Percentiles rank a stretch among this genome's conserved stretches.
These are phyloP conservation scores for Buphagus erythrorhynchus DNA, from an alignment of 2,797 vertebrate genomes.

Conservation along the genomic window DNA sequence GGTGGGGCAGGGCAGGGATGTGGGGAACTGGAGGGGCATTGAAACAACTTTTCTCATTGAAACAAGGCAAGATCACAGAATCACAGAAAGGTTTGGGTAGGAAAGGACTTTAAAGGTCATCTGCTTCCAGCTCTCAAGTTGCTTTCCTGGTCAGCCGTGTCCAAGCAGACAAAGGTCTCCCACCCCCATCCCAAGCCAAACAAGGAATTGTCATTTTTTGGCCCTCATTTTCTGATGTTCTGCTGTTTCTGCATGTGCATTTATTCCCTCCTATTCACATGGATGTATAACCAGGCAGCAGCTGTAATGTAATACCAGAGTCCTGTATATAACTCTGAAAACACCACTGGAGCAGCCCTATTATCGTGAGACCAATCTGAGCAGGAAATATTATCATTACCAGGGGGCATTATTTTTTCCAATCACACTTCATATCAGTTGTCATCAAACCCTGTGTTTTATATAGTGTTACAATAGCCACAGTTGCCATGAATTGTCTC, in stretches of 20 bases:
- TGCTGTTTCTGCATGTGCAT: not conserved
- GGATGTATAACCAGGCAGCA: conserved; percentile 54
- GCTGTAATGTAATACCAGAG: conserved; percentile 69
- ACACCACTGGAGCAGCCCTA: conserved; percentile 61
- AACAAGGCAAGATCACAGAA: not conserved
- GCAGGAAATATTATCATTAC: conserved; percentile 71
- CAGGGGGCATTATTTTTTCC: conserved; percentile 68
- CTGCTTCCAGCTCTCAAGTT: not conserved
- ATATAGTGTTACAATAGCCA: conserved; percentile 72
- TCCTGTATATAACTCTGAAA: conserved; percentile 50
- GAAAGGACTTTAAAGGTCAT: not conserved
- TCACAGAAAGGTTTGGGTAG: not conserved
- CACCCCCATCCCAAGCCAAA: not conserved
- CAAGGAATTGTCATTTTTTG: not conserved
- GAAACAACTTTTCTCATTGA: not conserved
- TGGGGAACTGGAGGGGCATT: fast-evolving
- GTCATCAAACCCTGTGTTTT: conserved; percentile 64
- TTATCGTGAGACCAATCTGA: conserved; percentile 71
- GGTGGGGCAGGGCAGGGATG: not conserved
- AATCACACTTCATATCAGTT: conserved; percentile 66
- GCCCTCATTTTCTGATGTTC: not conserved
- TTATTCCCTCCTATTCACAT: conserved; percentile 40
- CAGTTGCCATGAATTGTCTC: conserved; percentile 68
- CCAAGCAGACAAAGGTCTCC: fast-evolving
- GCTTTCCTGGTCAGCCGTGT: fast-evolving